Evolutionary conservation across 2,888 invertebrate genomes (phyloP).

Genomic region (Pyrgus malvae): DNA sequence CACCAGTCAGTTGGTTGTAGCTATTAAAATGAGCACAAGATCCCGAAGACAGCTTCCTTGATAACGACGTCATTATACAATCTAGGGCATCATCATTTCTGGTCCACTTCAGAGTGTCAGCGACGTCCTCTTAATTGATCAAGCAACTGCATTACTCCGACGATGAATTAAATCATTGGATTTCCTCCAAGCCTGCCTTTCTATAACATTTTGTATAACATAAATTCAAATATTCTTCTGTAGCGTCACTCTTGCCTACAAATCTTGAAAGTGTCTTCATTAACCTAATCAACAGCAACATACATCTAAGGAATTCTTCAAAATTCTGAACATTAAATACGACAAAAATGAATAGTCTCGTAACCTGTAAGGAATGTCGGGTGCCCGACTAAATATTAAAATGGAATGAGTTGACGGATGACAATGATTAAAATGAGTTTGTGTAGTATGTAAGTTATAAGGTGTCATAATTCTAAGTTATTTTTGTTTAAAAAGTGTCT

Average conservation of each 20-base stretch:
- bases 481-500: slow-evolving; percentile 15
- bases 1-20: background rate
- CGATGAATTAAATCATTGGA: slow-evolving; percentile 75
- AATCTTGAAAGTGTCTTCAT: slow-evolving; percentile 50
- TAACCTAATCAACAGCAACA: slow-evolving; percentile 39
- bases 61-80: slow-evolving; percentile 7
- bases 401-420: slow-evolving; percentile 39
- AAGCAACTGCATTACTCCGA: slow-evolving; percentile 66
- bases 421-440: slow-evolving; percentile 37
- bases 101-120: slow-evolving; percentile 48
- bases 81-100: slow-evolving; percentile 8
- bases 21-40: background rate
- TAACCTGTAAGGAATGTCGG: slow-evolving; percentile 66
- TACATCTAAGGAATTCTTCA: slow-evolving; percentile 22
- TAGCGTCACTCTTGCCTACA: slow-evolving; percentile 38
- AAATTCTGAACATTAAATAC: slow-evolving; percentile 1
- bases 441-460: background rate
- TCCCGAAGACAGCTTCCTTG: slow-evolving; percentile 12
- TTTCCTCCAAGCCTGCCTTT: slow-evolving; percentile 79
- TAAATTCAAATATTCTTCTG: slow-evolving; percentile 58
- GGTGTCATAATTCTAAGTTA: slow-evolving; percentile 24
- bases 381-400: slow-evolving; percentile 50
- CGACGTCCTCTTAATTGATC: slow-evolving; percentile 51
- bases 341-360: slow-evolving; percentile 8
- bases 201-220: slow-evolving; percentile 80